Evolutionary conservation across 2,888 invertebrate species (phyloP), one percentile per base, ranked within the genome.

Genomic region (Machimus rusticus): DNA sequence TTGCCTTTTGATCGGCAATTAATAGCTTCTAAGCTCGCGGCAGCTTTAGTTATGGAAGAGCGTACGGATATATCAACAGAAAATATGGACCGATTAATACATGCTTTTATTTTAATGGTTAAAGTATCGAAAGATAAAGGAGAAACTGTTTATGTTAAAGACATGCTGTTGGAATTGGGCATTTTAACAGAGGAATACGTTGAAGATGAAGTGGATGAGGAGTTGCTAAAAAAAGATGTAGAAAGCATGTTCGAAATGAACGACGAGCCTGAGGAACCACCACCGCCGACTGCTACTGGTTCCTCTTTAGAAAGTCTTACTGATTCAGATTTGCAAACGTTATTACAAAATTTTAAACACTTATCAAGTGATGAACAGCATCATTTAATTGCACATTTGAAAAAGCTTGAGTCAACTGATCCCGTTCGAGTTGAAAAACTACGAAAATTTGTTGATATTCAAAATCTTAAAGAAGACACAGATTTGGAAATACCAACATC

Each of bases 331-430:
- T 92, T 97, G 78, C 96, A 97, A 91, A 95, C 96, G 0, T 92
- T 97, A 1, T 91, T 97, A 87, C 96, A 96, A 91, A 97, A 97
- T 91, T 96, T 96, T 90, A 96, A 96, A 91, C 96, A 97, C 90
- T 92, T 97, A 16, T 96, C 96, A 0, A 95, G 95, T 0, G 96
- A 97, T 89, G 97, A 97, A 91, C 97, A 97, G 90, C 96, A 96
- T 91, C 96, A 96, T 89, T 93, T 97, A 5, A 97, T 97, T 46
- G 95, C 95, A 0, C 97, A 97, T 91, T 91, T 97, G 88, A 97
- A 97, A 91, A 97, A 97, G 91, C 91, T 97, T 57, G 97, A 97
- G 91, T 95, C 95, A 0, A 94, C 94, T 3, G 96, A 97, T 91
- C 96, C 97, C 0, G 93, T 94, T 66, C 94, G 97, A n/a, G 97